Percentiles rank a stretch among this genome's conserved stretches.
Evolutionary conservation across 2,113 vertebrate genomes (phyloP).

Genomic region (Sturnus vulgaris): DNA sequence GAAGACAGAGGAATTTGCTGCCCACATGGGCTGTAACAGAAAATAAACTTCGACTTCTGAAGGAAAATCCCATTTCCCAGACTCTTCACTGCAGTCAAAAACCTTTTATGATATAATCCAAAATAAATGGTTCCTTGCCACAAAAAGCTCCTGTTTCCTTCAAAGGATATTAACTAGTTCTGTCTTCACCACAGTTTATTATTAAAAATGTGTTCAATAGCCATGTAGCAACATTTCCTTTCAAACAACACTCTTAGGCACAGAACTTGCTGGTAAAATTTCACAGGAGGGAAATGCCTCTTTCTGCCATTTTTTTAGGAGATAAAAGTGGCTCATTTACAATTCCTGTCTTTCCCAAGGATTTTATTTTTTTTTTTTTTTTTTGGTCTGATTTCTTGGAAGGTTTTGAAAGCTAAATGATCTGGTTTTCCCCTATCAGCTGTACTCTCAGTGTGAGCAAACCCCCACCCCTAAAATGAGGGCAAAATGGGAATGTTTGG

Average conservation of each 20-base stretch:
- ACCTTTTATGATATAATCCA: constrained; percentile 14
- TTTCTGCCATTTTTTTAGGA: not conserved
- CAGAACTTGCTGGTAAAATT: not conserved
- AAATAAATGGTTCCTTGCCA: constrained; percentile 49
- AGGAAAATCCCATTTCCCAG: constrained; percentile 30
- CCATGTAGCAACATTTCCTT: not conserved
- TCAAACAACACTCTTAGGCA: not conserved
- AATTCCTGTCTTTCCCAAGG: not conserved
- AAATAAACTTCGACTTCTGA: constrained; percentile 11
- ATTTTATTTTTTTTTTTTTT: not conserved
- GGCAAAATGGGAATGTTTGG: not conserved
- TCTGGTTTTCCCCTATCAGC: not conserved
- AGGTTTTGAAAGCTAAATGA: not conserved
- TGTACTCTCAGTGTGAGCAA: not conserved
- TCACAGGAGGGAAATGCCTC: not conserved
- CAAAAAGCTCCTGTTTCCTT: constrained; percentile 52
- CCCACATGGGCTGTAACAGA: not conserved
- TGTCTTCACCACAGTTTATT: constrained; percentile 40
- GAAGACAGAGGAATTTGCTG: constrained; percentile 22
- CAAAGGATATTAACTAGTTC: constrained; percentile 46
- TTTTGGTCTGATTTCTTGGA: not conserved
- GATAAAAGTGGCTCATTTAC: not conserved
- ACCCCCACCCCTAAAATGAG: not conserved
- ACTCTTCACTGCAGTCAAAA: not conserved
- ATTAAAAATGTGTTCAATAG: constrained; percentile 29